Evolutionary conservation across 1,140 invertebrate species (phyloP).

Genomic region (Bombus soroeensis): DNA sequence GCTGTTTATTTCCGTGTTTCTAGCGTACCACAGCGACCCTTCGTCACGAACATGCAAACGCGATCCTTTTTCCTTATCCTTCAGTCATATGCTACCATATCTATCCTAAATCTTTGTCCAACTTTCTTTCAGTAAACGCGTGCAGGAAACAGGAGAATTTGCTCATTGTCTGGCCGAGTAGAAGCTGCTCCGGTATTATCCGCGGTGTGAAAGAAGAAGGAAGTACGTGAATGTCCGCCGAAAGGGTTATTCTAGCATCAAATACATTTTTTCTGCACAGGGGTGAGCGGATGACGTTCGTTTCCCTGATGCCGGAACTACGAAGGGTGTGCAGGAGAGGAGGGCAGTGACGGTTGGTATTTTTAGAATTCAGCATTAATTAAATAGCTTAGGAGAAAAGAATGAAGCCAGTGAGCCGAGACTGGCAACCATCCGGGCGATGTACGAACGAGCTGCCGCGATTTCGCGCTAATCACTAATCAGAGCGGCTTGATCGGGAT

Average conservation of each 20-base stretch:
- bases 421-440: constrained; percentile 68
- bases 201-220: background rate
- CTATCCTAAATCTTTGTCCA: background rate
- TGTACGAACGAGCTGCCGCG: constrained; percentile 66
- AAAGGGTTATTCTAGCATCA: constrained; percentile 55
- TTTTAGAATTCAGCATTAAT: constrained; percentile 72
- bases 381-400: constrained; percentile 69
- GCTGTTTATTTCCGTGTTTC: background rate
- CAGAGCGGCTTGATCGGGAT: constrained; percentile 63
- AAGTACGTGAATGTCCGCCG: background rate
- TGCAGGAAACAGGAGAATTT: background rate
- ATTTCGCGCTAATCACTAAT: constrained; percentile 72
- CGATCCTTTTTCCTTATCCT: background rate
- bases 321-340: background rate
- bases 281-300: constrained; percentile 22
- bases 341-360: constrained; percentile 56
- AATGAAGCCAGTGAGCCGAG: constrained; percentile 70
- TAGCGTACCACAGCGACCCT: background rate
- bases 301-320: constrained; percentile 47
- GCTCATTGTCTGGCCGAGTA: too few relatives aligned
- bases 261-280: constrained; percentile 56
- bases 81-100: background rate
- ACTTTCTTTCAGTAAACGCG: background rate
- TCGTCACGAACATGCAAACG: background rate
- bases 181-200: background rate